Evolutionary conservation across 1,140 invertebrate species (phyloP), one percentile per base, ranked within the genome.

Genomic region (Drosophila navojoa): DNA sequence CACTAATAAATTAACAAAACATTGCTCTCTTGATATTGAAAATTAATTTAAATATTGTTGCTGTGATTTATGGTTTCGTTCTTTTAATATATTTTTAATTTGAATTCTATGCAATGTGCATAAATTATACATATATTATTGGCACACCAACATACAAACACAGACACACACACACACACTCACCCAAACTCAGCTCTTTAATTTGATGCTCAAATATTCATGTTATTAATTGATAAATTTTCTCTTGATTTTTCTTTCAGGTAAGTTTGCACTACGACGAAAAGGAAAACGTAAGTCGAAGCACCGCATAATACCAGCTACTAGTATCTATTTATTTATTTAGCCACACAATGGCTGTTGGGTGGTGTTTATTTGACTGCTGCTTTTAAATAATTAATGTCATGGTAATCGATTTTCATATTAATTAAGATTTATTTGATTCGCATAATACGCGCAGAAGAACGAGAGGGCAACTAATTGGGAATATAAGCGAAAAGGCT

Each of bases 251-350:
- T 53, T 72, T 4, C 19, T 71, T 77, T 60, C 75, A 90, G 87
- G 87, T 90, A 90, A 90, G 87, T 90, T 75, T 79, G 77, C 73
- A 77, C 72, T 80, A 75, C 87, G 89, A 90, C 71, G 87, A 84
- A 70, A 90, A 90, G 84, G 87, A 90, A 89, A 90, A 90, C 87
- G 87, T 90, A 91, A 90, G 86, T 90, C 64, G 38, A 54, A 62
- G 10, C 3, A 38, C 47, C 4, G 15, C 47, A 74, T 45, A 70
- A 54, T 68, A 54, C 25, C 50, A 58, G 44, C 15, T 45, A 60
- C 29, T 40, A 22, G 19, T 22, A 40, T 55, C 49, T 64, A 4
- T 64, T 79, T 76, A 71, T 89, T 77, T 72, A 82, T 76, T 80
- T 77, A 76, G 55, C 71, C 73, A 66, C 75, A 52, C 58, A 19